These are phyloP conservation scores for Listronotus oregonensis DNA, from an alignment of 1,140 invertebrate genomes.

Conservation along the genomic window DNA sequence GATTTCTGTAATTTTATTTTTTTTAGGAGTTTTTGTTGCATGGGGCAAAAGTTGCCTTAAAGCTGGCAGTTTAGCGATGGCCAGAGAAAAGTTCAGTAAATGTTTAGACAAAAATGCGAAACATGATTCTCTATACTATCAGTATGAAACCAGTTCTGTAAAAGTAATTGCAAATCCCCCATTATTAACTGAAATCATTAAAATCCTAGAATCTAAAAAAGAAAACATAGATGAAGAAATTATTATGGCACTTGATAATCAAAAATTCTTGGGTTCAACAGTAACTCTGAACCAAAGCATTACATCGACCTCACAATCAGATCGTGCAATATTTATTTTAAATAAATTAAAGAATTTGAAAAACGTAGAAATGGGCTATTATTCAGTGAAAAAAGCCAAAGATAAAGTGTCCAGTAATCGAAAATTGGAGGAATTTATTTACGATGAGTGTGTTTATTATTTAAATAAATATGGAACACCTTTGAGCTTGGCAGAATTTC, in stretches of 20 bases:
- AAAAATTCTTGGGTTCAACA: constrained; percentile 36
- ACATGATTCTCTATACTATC: constrained; percentile 35
- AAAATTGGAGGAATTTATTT: constrained; percentile 61
- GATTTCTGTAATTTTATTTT: constrained; percentile 39
- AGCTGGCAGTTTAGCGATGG: constrained; percentile 75
- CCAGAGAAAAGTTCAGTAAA: constrained; percentile 69
- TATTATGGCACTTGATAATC: constrained; percentile 28
- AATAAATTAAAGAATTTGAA: constrained; percentile 57
- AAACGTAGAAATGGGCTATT: constrained; percentile 53
- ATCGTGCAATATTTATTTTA: constrained; percentile 55
- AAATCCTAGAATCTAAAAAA: constrained; percentile 64
- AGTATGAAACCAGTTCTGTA: constrained; percentile 6
- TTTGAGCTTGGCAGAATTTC: constrained; percentile 70
- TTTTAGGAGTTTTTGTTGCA: constrained; percentile 75
- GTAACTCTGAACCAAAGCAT: constrained; percentile 41
- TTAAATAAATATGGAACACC: constrained; percentile 72
- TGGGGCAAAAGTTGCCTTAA: constrained; percentile 86
- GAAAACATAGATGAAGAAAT: constrained; percentile 40
- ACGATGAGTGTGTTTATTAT: constrained; percentile 76
- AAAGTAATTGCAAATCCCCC: constrained; percentile 65
- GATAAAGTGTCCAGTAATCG: constrained; percentile 10
- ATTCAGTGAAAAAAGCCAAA: constrained; percentile 36
- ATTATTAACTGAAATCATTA: constrained; percentile 69
- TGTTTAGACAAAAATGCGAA: constrained; percentile 59
- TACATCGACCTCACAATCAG: constrained; percentile 35